Conservation (phyloP, 2,888 invertebrate genomes). For the Diarsia dahlii region DNA sequence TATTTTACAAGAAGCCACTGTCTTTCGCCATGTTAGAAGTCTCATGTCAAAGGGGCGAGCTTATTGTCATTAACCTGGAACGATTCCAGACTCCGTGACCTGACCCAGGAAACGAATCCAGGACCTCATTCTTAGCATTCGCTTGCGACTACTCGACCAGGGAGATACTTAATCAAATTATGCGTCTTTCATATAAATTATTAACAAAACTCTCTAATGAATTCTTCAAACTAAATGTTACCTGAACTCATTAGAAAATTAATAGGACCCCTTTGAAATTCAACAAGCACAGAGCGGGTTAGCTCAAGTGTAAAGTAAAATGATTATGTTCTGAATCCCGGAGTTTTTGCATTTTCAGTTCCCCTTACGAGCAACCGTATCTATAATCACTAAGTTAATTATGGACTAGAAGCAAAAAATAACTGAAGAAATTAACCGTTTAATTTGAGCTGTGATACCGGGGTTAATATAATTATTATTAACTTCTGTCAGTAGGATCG, state of each 20-base stretch:
- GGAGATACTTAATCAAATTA: conserved; percentile 4
- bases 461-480: conserved; percentile 78
- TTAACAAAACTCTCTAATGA: conserved; percentile 34
- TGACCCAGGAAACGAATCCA: background rate
- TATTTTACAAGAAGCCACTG: background rate
- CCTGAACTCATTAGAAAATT: conserved; percentile 67
- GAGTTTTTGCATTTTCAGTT: conserved; percentile 71
- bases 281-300: conserved; percentile 71
- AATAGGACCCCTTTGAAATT: conserved; percentile 69
- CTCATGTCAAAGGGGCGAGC: background rate
- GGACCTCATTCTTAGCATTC: background rate
- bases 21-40: background rate
- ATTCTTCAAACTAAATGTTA: conserved; percentile 46
- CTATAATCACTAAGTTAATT: conserved; percentile 84
- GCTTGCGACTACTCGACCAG: background rate
- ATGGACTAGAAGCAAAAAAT: conserved; percentile 78
- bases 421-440: conserved; percentile 83
- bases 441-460: conserved; percentile 80
- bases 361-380: conserved; percentile 62
- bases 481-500: conserved; percentile 58
- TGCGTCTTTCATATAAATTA: conserved; percentile 8
- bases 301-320: conserved; percentile 80
- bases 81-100: background rate
- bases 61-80: background rate
- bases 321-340: conserved; percentile 79